These are phyloP conservation scores for Cacatua alba DNA, from an alignment of 2,113 vertebrate genomes.

Conservation along the genomic window DNA sequence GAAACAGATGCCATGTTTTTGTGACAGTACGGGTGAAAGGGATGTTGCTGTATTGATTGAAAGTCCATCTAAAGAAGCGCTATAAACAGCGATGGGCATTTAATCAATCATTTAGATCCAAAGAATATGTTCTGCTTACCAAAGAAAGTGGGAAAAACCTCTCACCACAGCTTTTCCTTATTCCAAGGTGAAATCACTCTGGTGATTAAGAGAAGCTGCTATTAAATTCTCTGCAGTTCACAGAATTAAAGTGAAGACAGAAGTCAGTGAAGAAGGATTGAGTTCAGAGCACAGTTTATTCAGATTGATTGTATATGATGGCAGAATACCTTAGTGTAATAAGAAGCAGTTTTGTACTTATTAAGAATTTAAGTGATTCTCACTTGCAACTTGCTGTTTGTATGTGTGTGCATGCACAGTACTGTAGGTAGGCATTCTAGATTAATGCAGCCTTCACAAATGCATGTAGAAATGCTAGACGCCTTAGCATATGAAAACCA, in stretches of 20 bases:
- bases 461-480: neutral
- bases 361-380: neutral
- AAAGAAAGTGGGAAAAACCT: neutral
- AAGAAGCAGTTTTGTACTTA: neutral
- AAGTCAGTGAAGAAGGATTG: neutral
- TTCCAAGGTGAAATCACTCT: neutral
- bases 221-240: neutral
- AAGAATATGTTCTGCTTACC: neutral
- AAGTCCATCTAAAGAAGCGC: constrained; percentile 7
- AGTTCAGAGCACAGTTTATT: neutral
- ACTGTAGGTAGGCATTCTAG: neutral
- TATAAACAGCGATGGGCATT: neutral
- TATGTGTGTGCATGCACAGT: neutral
- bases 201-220: neutral
- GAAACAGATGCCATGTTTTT: constrained; percentile 19
- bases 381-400: neutral
- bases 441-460: neutral
- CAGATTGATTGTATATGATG: neutral
- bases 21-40: neutral
- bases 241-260: neutral
- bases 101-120: constrained; percentile 10
- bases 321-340: neutral
- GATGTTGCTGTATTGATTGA: neutral
- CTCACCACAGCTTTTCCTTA: neutral
- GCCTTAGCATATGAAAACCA: neutral